Percentiles rank a stretch among this genome's conserved stretches.
These are phyloP conservation scores for Ginglymostoma cirratum DNA, from an alignment of 2,113 vertebrate genomes.

Conservation along the genomic window DNA sequence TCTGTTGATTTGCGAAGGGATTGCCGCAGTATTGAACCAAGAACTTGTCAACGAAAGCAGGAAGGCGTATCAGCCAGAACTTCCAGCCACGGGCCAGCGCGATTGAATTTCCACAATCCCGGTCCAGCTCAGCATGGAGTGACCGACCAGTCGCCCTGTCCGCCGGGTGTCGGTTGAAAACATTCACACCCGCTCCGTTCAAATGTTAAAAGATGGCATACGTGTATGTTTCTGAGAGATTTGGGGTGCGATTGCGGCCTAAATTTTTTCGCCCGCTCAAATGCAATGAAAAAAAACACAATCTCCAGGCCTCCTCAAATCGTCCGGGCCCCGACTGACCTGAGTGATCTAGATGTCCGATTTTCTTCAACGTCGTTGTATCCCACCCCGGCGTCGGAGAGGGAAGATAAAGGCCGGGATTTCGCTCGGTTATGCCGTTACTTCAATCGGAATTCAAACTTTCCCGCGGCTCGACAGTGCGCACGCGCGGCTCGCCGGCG, in stretches of 20 bases:
- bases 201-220: not conserved
- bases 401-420: not conserved
- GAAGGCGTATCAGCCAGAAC: not conserved
- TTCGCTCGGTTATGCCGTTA: not conserved
- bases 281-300: not conserved
- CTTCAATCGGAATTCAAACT: not conserved
- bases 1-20: not conserved
- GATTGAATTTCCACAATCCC: too few relatives aligned
- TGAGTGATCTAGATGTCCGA: not conserved
- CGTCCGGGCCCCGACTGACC: not conserved
- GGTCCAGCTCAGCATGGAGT: not conserved
- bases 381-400: too few relatives aligned
- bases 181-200: not conserved
- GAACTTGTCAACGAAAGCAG: not conserved
- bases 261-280: not conserved
- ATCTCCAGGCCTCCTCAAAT: not conserved
- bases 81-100: too few relatives aligned
- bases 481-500: not conserved
- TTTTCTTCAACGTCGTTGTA: not conserved
- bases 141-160: not conserved
- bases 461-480: not conserved
- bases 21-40: not conserved
- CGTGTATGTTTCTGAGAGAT: too few relatives aligned
- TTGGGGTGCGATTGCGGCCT: not conserved
- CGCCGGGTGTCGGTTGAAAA: not conserved